phyloP scores from a whole-genome alignment of 2,113 vertebrate genomes.

The Synchiropus splendidus region DNA sequence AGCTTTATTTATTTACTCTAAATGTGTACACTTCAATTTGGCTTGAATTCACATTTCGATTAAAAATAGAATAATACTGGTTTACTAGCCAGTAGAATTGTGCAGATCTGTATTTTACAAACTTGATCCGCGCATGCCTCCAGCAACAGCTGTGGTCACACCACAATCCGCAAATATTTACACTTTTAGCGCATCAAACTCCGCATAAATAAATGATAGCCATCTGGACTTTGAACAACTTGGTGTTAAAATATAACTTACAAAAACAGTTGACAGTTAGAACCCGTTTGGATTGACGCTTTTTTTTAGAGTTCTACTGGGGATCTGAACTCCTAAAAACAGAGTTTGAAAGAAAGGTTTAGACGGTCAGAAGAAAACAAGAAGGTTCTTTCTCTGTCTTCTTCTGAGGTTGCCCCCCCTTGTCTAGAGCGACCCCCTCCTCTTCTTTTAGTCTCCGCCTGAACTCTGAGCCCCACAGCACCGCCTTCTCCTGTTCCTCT shows the following conservation, averaged over 20 bases:
- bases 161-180: slow-evolving; percentile 36
- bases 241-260: slow-evolving; percentile 1
- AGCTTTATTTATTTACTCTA: no score
- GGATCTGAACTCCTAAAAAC: background rate
- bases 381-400: slow-evolving; percentile 45
- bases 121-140: no score
- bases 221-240: slow-evolving; percentile 14
- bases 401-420: slow-evolving; percentile 37
- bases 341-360: slow-evolving; percentile 33
- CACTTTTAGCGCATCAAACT: slow-evolving; percentile 14
- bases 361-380: slow-evolving; percentile 44
- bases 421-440: slow-evolving; percentile 3
- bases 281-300: slow-evolving; percentile 2
- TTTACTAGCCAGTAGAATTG: no score
- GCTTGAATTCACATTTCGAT: no score
- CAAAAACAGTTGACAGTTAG: slow-evolving; percentile 1
- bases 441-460: slow-evolving; percentile 26
- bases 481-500: slow-evolving; percentile 45
- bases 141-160: no score
- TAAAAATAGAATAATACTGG: no score
- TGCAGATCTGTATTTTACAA: no score
- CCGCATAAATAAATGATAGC: slow-evolving; percentile 4
- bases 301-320: no score
- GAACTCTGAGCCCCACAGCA: slow-evolving; percentile 19
- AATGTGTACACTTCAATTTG: no score